Base-by-base conservation (phyloP, 1,140 invertebrate genomes). In the Eupristina koningsbergeri region DNA sequence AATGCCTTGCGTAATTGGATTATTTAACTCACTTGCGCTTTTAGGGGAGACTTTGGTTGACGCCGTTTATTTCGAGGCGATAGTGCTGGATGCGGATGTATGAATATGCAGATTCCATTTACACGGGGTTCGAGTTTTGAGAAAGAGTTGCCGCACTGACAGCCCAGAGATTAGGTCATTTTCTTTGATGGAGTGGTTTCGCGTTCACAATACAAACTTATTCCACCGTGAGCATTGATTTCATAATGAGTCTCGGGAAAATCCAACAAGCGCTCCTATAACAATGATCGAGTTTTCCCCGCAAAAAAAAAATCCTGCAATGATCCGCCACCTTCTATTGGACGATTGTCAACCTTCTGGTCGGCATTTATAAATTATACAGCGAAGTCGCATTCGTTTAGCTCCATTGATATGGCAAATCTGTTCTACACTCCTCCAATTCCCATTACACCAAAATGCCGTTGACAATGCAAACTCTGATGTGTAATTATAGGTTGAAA, bases 71-170 rank as follows among this genome's bases (percentile, higher is more conserved):
- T 74, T 29, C 36, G 36, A 45, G 36, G 26, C 69, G 53, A 36
- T 22, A 45, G 53, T 71, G n/a, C 3, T 69, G 78, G n/a, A 26
- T 79, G 39, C 41, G 61, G 13, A 39, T 47, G 31, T 34, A 74
- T 63, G 50, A 81, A 81, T 81, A 81, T 81, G 80, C 45, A 81
- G 80, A 81, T 81, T 81, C 50, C 69, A 34, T 73, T 74, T 58
- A 74, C 47, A 31, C 3, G 36, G 26, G 29, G 63, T 81, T 61
- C 34, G 50, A 61, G 63, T 73, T n/a, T 74, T 73, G 69, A 61
- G 50, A 34, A 71, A 36, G 41, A 67, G 45, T 50, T n/a, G n/a
- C 19, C 39, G 31, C 39, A 22, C 45, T 45, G n/a, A 31, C 31
- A 53, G 73, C 11, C 3, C 31, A 22, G 45, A 53, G n/a, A 75